Evolutionary conservation across 1,140 invertebrate species (phyloP).

Genomic region (Rhyzopertha dominica): DNA sequence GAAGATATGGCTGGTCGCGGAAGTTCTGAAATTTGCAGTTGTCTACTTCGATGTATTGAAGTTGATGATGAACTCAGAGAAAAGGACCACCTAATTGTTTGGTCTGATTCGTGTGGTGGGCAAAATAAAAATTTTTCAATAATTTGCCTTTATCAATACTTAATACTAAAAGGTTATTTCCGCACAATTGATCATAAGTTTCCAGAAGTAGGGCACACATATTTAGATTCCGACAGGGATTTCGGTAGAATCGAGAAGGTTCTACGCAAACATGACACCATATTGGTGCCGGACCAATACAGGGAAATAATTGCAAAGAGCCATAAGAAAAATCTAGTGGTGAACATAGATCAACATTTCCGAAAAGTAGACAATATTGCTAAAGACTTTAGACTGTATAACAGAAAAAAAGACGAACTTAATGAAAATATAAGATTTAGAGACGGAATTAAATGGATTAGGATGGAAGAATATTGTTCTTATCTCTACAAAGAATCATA

Average conservation of each 20-base stretch:
- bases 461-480: no score
- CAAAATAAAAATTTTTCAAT: constrained; percentile 16
- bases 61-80: neutral
- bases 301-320: no score
- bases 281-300: no score
- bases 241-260: constrained; percentile 11
- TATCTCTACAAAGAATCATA: no score
- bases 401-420: no score
- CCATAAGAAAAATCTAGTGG: no score
- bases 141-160: constrained; percentile 5
- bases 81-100: constrained; percentile 14
- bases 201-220: constrained; percentile 9
- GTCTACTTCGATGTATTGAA: constrained; percentile 6
- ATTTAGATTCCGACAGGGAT: constrained; percentile 15
- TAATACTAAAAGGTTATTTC: neutral
- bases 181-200: constrained; percentile 11
- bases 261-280: no score
- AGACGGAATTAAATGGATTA: no score
- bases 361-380: no score
- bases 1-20: constrained; percentile 17
- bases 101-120: constrained; percentile 16
- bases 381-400: no score
- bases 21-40: constrained; percentile 12
- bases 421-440: no score
- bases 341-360: no score